Evolutionary conservation across 2,797 vertebrate species (phyloP).

Genomic region (Brachymystax lenok): DNA sequence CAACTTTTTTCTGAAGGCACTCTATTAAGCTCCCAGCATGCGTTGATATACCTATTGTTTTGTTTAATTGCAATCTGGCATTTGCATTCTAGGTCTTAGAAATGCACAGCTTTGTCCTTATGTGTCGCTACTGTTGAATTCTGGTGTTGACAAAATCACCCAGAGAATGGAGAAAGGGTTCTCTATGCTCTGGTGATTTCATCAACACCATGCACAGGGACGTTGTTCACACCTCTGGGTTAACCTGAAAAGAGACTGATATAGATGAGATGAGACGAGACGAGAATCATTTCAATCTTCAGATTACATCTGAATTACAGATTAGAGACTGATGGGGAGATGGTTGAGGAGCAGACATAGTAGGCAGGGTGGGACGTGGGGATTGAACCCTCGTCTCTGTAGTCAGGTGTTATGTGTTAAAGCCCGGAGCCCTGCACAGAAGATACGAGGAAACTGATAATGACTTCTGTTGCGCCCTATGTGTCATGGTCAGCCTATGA

Average conservation of each 20-base stretch:
- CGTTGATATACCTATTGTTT: constrained; percentile 42
- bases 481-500: constrained; percentile 12
- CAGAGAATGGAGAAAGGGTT: background rate
- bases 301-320: too few species aligned
- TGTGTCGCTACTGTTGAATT: constrained; percentile 7
- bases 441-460: background rate
- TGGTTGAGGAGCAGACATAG: too few species aligned
- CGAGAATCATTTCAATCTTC: too few species aligned
- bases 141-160: constrained; percentile 19
- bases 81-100: constrained; percentile 20
- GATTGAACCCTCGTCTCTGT: too few species aligned
- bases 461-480: background rate
- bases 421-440: too few species aligned
- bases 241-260: too few species aligned
- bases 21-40: constrained; percentile 24
- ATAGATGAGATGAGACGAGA: too few species aligned
- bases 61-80: constrained; percentile 33
- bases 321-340: too few species aligned
- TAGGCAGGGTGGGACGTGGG: too few species aligned
- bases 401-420: too few species aligned
- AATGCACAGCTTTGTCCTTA: constrained; percentile 13
- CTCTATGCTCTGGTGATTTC: background rate
- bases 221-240: too few species aligned
- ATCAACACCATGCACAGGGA: background rate
- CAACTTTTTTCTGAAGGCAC: too few species aligned